phyloP scores from a whole-genome alignment of 2,113 vertebrate genomes.

The Hypomesus transpacificus region DNA sequence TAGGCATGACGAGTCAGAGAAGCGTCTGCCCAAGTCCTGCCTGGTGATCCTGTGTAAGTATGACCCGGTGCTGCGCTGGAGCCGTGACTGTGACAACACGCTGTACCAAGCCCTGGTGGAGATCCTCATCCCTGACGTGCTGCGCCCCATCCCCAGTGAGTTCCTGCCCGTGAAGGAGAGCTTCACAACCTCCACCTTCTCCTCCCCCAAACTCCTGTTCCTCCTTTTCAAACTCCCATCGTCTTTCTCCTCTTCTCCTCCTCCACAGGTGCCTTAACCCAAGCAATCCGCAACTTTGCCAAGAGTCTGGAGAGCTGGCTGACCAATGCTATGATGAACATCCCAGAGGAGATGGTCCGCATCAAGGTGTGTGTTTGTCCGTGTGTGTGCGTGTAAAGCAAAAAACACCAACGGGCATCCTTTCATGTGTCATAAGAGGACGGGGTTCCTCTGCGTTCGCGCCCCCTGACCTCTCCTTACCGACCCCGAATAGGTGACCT shows the following conservation, averaged over 20 bases:
- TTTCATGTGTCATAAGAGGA: background rate
- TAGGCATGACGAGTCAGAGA: constrained; percentile 90
- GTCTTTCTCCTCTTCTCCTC: constrained; percentile 6
- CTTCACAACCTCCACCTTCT: background rate
- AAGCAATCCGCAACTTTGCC: constrained; percentile 94
- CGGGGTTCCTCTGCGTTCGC: too few relatives aligned
- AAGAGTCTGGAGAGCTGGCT: constrained; percentile 95
- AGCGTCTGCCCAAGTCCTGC: constrained; percentile 86
- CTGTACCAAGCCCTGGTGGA: constrained; percentile 93
- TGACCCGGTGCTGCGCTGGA: constrained; percentile 91
- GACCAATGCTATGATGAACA: constrained; percentile 92
- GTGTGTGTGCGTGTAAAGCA: constrained; percentile 4
- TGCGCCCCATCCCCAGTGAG: constrained; percentile 94
- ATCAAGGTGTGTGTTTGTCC: constrained; percentile 76
- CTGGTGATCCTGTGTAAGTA: constrained; percentile 88
- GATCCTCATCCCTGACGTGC: constrained; percentile 88
- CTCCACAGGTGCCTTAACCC: constrained; percentile 89
- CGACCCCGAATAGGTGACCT: constrained; percentile 73
- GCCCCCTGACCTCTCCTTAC: too few relatives aligned
- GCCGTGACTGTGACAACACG: constrained; percentile 87
- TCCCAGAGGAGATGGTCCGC: constrained; percentile 92
- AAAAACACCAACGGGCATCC: background rate
- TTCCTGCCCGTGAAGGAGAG: background rate
- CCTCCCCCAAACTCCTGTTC: background rate
- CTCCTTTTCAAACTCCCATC: background rate